Conservation (phyloP, 2,888 invertebrate genomes). For the Thysanoteuthis rhombus region DNA sequence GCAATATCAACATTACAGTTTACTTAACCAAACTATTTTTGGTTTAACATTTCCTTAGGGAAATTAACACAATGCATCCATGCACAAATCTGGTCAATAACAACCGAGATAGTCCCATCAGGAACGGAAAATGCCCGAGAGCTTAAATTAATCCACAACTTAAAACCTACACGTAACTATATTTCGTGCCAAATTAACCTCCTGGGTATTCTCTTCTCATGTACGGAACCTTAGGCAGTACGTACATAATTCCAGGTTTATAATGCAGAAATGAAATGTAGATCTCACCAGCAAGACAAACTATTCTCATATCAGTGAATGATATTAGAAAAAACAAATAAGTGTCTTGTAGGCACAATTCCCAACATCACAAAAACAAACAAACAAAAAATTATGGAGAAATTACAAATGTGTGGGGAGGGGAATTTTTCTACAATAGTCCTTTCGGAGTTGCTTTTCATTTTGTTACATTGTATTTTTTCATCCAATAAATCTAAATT, state of each 20-base stretch:
- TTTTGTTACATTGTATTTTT: background rate
- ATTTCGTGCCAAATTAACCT: background rate
- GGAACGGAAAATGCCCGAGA: background rate
- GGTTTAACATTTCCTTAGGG: background rate
- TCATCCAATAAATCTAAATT: too few species aligned
- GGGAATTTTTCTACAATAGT: background rate
- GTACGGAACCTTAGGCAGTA: background rate
- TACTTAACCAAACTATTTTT: background rate
- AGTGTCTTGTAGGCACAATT: background rate
- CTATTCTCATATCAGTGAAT: background rate
- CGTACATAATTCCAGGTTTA: background rate
- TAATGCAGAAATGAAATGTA: background rate
- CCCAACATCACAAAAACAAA: background rate
- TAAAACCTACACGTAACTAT: background rate
- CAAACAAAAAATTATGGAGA: background rate
- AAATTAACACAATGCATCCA: background rate
- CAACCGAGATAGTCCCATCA: background rate
- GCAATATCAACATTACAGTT: background rate
- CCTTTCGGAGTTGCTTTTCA: background rate
- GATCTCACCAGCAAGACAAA: background rate
- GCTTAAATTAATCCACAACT: background rate
- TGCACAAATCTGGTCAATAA: background rate
- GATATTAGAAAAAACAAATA: background rate
- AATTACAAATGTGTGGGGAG: background rate
- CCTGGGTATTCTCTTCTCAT: background rate